Evolutionary conservation across 2,888 invertebrate species (phyloP), one percentile per base, ranked within the genome.

Genomic region (Pristionchus fissidentatus): DNA sequence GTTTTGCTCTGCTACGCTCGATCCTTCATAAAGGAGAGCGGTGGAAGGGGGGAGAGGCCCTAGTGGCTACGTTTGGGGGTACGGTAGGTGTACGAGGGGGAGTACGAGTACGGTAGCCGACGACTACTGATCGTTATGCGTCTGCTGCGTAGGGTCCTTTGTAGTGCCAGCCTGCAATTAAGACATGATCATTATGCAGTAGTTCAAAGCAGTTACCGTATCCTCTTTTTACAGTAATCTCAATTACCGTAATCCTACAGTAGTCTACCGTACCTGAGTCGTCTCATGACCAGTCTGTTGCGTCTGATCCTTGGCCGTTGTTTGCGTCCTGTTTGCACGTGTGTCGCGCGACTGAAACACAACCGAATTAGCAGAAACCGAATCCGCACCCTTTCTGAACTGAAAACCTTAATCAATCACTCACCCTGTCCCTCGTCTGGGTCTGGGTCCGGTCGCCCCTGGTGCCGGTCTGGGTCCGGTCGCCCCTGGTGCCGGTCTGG

Each of bases 121-220:
- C 55, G 10, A 32, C 60, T 60, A 60, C 60, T 60, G 60, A 32
- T 60, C 60, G 1, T 8, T 8, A 22, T 60, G 60, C 1, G 60
- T 60, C 60, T 60, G 60, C 60, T 60, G 60, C 32, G 60, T 60
- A 29, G 60, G 60, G 29, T 60, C 60, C 60, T 60, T 60, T 29
- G 60, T 32, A 29, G 60, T 60, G 1, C 29, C 29, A 32, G 29
- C 60, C 60, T 60, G 60, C 29, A 60, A 60, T 52, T 57, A 57
- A n/a, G n/a, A n/a, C n/a, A 13, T 57, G 32, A 26, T 13, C 57
- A 1, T 52, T 8, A 4, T 22, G 52, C n/a, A 10, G 22, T 22
- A 49, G 22, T 22, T 4, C 22, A 22, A 8, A 26, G 26, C 29
- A 10, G n/a, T 32, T 60, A 60, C 60, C 60, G 60, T 60, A 57